These are phyloP conservation scores for Cottus gobio DNA, from an alignment of 2,113 vertebrate species.

Conservation along the genomic window DNA sequence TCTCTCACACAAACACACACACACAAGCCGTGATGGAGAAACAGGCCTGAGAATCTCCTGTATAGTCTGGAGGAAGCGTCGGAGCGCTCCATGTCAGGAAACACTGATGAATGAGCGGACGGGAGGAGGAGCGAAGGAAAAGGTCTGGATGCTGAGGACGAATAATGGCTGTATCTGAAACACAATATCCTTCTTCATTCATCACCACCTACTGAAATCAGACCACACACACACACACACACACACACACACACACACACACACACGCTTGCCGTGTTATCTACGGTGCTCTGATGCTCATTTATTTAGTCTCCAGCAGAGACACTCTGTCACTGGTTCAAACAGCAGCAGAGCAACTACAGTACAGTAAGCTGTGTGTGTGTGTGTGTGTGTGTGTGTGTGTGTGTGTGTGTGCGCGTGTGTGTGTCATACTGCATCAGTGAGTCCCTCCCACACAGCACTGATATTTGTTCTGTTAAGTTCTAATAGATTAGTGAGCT, in stretches of 20 bases:
- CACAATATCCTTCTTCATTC: slow-evolving; percentile 81
- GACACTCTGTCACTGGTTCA: slow-evolving; percentile 13
- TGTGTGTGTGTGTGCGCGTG: background rate
- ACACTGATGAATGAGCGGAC: slow-evolving; percentile 4
- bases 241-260: slow-evolving; percentile 1
- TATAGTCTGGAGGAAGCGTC: background rate
- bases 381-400: slow-evolving; percentile 10
- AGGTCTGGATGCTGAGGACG: slow-evolving; percentile 49
- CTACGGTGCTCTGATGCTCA: slow-evolving; percentile 8
- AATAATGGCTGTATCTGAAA: slow-evolving; percentile 73
- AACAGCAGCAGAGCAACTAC: slow-evolving; percentile 21
- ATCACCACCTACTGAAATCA: slow-evolving; percentile 78
- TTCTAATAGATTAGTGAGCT: no score
- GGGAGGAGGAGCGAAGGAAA: background rate
- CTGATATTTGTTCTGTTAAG: background rate
- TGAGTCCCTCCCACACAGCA: background rate
- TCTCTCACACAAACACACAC: background rate
- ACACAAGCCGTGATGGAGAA: background rate
- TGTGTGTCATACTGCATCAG: background rate
- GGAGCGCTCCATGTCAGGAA: background rate
- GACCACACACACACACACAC: slow-evolving; percentile 3
- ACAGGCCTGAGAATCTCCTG: background rate
- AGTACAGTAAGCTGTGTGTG: slow-evolving; percentile 3
- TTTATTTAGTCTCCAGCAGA: slow-evolving; percentile 36
- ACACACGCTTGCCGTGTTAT: background rate